Evolutionary conservation across 2,797 vertebrate genomes (phyloP), one percentile per base, ranked within the genome.

Genomic region (Ctenopoma kingsleyae): DNA sequence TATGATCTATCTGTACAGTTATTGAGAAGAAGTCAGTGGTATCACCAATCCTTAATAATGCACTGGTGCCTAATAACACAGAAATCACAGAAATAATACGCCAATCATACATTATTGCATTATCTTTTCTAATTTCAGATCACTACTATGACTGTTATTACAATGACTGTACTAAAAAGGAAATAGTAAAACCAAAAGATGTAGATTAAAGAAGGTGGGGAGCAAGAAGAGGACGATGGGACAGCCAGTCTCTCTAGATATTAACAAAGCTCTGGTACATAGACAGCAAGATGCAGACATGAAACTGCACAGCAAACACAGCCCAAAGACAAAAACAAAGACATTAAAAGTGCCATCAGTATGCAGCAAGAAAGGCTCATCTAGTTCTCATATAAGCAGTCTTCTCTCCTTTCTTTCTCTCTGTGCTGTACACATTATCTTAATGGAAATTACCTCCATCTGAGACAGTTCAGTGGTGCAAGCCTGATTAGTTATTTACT

Each of bases 371-470:
- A 32, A 48, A 48, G 81, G 60, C 2, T 4, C 30, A 61, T 6
- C 36, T 0, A 46, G 38, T n/a, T 76, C 57, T 64, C 51, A 43
- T 59, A 66, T 19, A 3, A 35, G 27, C 65, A 30, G 53, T 56
- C 22, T 65, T 64, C 56, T 12, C 62, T 12, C 54, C 52, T 8
- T 15, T 64, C 54, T 38, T 53, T 38, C 57, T 67, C 62, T 71
- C 60, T 55, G 20, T 46, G 40, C 44, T 57, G 38, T 51, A 49
- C 71, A 74, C 67, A 85, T 81, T 66, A 83, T 75, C 86, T 75
- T 79, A 78, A 87, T 82, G 57, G 70, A 89, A 88, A 87, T 78
- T 54, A 89, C 83, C 84, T 88, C 83, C 57, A 62, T 83, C 67
- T 62, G 65, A 83, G 57, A 81, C 52, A 71, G 80, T 13, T 15